phyloP scores from a whole-genome alignment of 2,797 vertebrate species.

The Acanthiza pusilla region DNA sequence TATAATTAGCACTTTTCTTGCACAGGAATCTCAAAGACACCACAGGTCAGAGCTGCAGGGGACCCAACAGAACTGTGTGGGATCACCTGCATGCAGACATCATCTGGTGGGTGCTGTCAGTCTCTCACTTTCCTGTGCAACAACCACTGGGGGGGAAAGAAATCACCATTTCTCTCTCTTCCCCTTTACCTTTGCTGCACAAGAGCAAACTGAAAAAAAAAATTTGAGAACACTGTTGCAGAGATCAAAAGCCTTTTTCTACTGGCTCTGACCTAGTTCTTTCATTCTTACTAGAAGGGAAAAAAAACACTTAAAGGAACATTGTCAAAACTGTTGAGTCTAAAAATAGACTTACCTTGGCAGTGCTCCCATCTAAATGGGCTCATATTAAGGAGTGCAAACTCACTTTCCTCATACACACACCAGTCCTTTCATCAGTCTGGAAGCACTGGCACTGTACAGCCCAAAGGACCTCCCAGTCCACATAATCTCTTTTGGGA shows the following conservation, averaged over 20 bases:
- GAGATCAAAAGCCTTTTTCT: conserved; percentile 63
- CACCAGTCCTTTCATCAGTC: not conserved
- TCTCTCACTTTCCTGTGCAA: not conserved
- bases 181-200: not conserved
- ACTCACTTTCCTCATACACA: not conserved
- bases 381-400: conserved; percentile 26
- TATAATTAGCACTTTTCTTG: not conserved
- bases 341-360: conserved; percentile 66
- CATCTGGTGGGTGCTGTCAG: not conserved
- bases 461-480: not conserved
- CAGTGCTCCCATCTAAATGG: conserved; percentile 49
- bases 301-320: conserved; percentile 56
- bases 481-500: not conserved
- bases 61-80: not conserved
- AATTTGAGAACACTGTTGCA: conserved; percentile 23
- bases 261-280: conserved; percentile 68
- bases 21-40: not conserved
- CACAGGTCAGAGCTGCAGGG: not conserved
- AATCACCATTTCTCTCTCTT: not conserved
- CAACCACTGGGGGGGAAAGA: not conserved
- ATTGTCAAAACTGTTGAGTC: conserved; percentile 52
- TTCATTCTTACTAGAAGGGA: conserved; percentile 61
- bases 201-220: not conserved
- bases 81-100: not conserved
- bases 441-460: not conserved